Percentiles rank a stretch among this genome's conserved stretches.
phyloP scores from a whole-genome alignment of 2,888 invertebrate genomes.

The Leptinotarsa peninsularis region DNA sequence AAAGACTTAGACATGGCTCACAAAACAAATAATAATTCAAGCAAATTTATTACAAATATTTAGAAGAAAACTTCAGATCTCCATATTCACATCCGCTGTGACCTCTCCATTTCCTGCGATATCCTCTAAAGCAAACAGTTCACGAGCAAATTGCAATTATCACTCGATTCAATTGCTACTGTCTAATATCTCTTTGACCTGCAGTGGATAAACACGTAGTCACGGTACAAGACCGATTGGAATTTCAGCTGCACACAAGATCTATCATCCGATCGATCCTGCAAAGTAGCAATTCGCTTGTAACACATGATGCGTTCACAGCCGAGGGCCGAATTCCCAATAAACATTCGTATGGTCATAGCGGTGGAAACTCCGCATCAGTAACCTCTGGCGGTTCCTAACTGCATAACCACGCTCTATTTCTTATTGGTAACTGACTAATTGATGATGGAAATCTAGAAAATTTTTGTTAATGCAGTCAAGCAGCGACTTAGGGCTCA shows the following conservation, averaged over 20 bases:
- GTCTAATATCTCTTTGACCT: conserved; percentile 13
- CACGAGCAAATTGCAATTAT: conserved; percentile 8
- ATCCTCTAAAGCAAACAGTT: not conserved
- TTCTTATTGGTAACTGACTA: not conserved
- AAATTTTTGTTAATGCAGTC: too few relatives aligned
- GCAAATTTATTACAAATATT: too few relatives aligned
- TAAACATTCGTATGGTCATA: conserved; percentile 8
- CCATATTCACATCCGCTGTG: not conserved
- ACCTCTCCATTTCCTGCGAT: not conserved
- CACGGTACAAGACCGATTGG: conserved; percentile 4
- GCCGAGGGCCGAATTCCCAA: conserved; percentile 17
- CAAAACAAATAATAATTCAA: too few relatives aligned
- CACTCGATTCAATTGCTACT: conserved; percentile 16
- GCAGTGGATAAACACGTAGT: conserved; percentile 13
- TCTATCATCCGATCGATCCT: conserved; percentile 7
- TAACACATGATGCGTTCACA: conserved; percentile 13
- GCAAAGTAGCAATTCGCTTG: conserved; percentile 8
- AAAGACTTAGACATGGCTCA: too few relatives aligned
- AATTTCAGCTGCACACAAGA: conserved; percentile 12
- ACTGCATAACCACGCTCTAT: not conserved
- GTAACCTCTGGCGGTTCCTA: conserved; percentile 11
- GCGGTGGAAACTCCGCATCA: conserved; percentile 1
- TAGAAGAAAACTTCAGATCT: not conserved
- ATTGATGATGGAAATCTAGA: not conserved
- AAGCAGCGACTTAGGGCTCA: too few relatives aligned